Conservation (phyloP, 2,797 vertebrate genomes). For the Pachyuromys duprasi region DNA sequence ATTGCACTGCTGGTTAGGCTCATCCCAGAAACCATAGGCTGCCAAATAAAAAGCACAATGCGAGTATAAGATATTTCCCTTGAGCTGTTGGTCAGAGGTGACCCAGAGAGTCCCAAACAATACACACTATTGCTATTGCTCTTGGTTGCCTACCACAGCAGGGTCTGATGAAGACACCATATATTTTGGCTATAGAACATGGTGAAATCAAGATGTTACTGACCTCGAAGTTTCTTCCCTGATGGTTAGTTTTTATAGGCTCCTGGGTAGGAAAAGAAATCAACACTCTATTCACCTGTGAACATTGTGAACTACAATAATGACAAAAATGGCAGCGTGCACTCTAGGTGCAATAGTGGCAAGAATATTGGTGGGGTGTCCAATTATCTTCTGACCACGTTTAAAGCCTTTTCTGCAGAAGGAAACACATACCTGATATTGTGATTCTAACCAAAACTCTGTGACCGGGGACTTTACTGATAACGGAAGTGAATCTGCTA, state of each 20-base stretch:
- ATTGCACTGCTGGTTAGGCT: neutral
- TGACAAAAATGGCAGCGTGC: neutral
- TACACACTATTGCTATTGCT: neutral
- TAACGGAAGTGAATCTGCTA: neutral
- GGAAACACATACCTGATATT: neutral
- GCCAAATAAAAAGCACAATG: neutral
- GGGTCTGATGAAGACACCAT: neutral
- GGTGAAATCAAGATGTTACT: neutral
- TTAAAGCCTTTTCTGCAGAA: neutral
- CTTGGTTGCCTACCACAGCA: too few relatives aligned
- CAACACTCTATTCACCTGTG: neutral
- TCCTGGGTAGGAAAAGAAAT: neutral
- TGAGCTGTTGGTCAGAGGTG: neutral
- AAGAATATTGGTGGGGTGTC: too few relatives aligned
- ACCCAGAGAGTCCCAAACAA: neutral
- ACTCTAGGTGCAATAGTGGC: neutral
- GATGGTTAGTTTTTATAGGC: neutral
- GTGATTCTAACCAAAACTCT: neutral
- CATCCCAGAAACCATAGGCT: neutral
- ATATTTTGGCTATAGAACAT: neutral
- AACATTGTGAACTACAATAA: neutral
- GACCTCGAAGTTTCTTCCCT: too few relatives aligned
- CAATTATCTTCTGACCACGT: too few relatives aligned
- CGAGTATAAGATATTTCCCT: neutral
- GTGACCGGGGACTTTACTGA: neutral